phyloP scores from a whole-genome alignment of 30 jellyfish, hydroid and myxozoan species.

The Cassiopea andromeda region DNA sequence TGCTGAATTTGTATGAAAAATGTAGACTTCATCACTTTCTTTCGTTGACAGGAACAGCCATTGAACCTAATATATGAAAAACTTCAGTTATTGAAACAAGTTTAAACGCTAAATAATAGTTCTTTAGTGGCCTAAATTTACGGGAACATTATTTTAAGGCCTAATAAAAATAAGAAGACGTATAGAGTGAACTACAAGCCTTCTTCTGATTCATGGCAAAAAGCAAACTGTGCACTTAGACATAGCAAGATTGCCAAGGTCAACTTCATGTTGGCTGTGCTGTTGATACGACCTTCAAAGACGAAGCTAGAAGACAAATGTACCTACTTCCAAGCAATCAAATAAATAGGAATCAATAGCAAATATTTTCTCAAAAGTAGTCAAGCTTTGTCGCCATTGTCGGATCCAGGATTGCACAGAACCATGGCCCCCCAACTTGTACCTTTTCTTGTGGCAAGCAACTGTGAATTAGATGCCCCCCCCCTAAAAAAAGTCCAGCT shows the following conservation, averaged over 20 bases:
- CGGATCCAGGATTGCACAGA: no score
- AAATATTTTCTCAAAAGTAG: background rate
- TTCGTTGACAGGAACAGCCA: background rate
- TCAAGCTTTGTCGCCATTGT: background rate
- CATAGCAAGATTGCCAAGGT: background rate
- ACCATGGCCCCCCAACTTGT: no score
- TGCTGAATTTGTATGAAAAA: background rate
- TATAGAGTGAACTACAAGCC: background rate
- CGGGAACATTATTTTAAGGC: background rate
- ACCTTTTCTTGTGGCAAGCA: no score
- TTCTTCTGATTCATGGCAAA: constrained; percentile 3
- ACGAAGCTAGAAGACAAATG: background rate
- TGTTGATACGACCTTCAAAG: background rate
- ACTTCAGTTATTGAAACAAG: background rate
- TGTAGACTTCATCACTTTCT: background rate
- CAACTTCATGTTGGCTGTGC: constrained; percentile 11
- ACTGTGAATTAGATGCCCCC: no score
- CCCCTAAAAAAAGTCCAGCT: no score
- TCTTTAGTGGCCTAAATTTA: background rate
- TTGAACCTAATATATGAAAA: background rate
- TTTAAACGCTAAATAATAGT: background rate
- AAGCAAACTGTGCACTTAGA: background rate
- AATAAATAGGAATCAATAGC: background rate
- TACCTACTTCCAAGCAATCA: background rate
- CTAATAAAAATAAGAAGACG: background rate